A percentile compares a stretch with the other conserved stretches of the same genome.
Evolutionary conservation across 2,113 vertebrate species (phyloP).

Genomic region (Xenopus borealis): DNA sequence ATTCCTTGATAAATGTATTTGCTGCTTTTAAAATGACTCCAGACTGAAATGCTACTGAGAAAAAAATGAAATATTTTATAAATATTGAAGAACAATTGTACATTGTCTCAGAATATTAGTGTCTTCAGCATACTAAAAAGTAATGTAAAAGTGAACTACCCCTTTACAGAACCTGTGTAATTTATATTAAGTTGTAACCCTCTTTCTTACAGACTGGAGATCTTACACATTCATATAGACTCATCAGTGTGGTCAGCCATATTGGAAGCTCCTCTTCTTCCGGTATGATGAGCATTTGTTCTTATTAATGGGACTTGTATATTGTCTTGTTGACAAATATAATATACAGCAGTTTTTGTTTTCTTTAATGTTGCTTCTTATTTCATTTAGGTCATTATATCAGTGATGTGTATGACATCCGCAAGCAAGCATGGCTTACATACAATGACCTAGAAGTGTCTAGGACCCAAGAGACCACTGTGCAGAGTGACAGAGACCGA

Average conservation of each 20-base stretch:
- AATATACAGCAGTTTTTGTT: background rate
- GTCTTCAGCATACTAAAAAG: too few species aligned
- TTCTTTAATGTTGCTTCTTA: background rate
- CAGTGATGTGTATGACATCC: slow-evolving; percentile 95
- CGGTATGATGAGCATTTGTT: slow-evolving; percentile 64
- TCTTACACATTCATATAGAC: slow-evolving; percentile 87
- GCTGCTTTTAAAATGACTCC: too few species aligned
- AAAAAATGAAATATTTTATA: too few species aligned
- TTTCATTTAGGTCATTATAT: slow-evolving; percentile 86
- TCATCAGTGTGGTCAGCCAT: slow-evolving; percentile 97
- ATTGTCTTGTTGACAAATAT: too few species aligned
- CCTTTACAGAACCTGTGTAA: too few species aligned
- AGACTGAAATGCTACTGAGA: too few species aligned
- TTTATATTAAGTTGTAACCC: too few species aligned
- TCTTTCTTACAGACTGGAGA: slow-evolving; percentile 75
- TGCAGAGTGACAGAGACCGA: slow-evolving; percentile 87
- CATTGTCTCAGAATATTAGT: too few species aligned
- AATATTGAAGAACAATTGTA: too few species aligned
- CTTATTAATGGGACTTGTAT: too few species aligned
- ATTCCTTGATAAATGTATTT: too few species aligned
- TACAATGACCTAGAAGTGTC: slow-evolving; percentile 96
- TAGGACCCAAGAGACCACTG: slow-evolving; percentile 81
- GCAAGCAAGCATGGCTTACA: slow-evolving; percentile 95
- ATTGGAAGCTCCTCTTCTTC: slow-evolving; percentile 97
- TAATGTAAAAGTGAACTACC: too few species aligned